phyloP scores from a whole-genome alignment of 2,797 vertebrate species.

The Pseudopleuronectes americanus region DNA sequence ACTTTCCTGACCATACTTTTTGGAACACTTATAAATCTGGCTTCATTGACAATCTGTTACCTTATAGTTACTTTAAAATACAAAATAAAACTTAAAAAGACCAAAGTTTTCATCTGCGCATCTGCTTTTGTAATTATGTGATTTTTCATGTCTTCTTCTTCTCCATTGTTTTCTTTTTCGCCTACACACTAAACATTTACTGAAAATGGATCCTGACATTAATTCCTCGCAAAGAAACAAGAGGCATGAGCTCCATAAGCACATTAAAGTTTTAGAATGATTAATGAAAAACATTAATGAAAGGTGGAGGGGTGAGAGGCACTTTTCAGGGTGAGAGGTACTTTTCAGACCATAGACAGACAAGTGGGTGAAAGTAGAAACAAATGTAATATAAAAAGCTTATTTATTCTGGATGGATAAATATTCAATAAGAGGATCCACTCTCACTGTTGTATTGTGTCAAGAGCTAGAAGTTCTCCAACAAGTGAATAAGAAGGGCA shows the following conservation, averaged over 20 bases:
- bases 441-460: constrained; percentile 22
- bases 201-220: constrained; percentile 22
- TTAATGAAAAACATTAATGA: constrained; percentile 31
- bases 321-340: constrained; percentile 5
- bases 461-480: background rate
- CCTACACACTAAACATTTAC: background rate
- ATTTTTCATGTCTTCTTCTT: background rate
- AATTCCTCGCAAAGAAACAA: constrained; percentile 22
- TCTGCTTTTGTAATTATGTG: constrained; percentile 8
- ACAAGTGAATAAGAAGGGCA: no score
- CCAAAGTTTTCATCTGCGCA: background rate
- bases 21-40: background rate
- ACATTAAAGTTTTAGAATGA: constrained; percentile 32
- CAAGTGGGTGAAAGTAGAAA: constrained; percentile 16
- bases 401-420: constrained; percentile 48
- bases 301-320: constrained; percentile 3
- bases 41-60: no score
- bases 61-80: background rate
- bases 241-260: constrained; percentile 20
- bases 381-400: constrained; percentile 25
- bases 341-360: constrained; percentile 24
- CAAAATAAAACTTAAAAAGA: background rate
- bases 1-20: background rate
- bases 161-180: background rate
- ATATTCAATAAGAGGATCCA: constrained; percentile 41